Conservation (phyloP, 2,888 invertebrate species). For the Balanococcus diminutus region DNA sequence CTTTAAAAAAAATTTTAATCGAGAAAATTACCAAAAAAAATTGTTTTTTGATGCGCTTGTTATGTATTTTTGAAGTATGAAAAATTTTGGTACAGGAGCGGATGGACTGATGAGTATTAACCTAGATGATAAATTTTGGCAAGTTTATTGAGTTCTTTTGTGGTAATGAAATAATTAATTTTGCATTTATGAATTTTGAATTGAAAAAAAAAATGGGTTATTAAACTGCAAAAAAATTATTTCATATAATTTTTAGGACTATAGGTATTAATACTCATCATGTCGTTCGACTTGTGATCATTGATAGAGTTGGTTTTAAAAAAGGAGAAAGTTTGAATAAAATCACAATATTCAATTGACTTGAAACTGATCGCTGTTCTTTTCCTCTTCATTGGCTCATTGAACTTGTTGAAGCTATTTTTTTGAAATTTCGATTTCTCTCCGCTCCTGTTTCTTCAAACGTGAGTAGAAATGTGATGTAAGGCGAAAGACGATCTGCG, state of each 20-base stretch:
- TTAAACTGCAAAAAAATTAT: too few relatives aligned
- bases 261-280: neutral
- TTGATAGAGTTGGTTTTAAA: neutral
- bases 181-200: neutral
- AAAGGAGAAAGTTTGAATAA: neutral
- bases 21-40: neutral
- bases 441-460: neutral
- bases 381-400: too few relatives aligned
- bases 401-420: neutral
- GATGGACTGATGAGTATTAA: neutral
- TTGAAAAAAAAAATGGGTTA: too few relatives aligned
- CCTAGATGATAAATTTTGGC: neutral
- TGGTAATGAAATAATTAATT: neutral
- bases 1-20: neutral
- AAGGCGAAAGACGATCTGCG: neutral
- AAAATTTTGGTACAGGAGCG: neutral
- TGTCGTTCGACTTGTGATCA: neutral
- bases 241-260: too few relatives aligned
- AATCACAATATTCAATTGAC: neutral
- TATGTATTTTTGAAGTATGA: neutral
- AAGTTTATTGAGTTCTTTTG: too few relatives aligned
- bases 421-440: neutral
- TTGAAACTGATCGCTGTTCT: neutral
- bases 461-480: neutral
- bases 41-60: neutral